These are phyloP conservation scores for Liposcelis brunnea DNA, from an alignment of 2,888 invertebrate genomes.

Conservation along the genomic window DNA sequence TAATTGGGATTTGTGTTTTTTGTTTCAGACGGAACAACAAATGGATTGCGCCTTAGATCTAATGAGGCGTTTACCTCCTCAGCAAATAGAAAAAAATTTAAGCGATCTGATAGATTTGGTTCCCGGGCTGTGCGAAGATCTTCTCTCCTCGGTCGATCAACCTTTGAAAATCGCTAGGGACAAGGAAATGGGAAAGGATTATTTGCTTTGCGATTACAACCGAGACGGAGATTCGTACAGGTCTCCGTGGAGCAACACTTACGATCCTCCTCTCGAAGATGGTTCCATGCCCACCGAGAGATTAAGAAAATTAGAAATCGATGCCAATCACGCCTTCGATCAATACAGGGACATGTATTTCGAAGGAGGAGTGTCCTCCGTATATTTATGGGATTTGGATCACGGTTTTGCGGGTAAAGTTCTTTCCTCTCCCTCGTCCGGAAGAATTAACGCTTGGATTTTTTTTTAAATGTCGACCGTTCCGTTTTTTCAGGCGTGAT, in stretches of 20 bases:
- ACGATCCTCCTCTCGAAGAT: constrained; percentile 94
- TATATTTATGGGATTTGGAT: constrained; percentile 98
- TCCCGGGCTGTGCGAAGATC: constrained; percentile 88
- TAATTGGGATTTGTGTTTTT: constrained; percentile 12
- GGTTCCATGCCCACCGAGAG: constrained; percentile 97
- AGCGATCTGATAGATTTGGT: constrained; percentile 95
- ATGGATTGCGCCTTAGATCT: constrained; percentile 98
- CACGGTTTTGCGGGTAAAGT: constrained; percentile 79
- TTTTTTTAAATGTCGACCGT: neutral
- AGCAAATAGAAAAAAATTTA: constrained; percentile 96
- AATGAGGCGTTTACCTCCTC: constrained; percentile 96
- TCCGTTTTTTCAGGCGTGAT: constrained; percentile 60
- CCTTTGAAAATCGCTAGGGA: constrained; percentile 95
- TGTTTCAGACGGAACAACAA: constrained; percentile 74
- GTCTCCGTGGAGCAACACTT: constrained; percentile 98
- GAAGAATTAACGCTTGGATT: no score
- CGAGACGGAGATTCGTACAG: constrained; percentile 97
- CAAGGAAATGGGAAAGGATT: constrained; percentile 88
- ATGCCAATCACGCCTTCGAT: constrained; percentile 97
- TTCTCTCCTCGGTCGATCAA: constrained; percentile 94
- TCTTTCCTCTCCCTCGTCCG: constrained; percentile 4
- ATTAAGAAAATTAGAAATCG: constrained; percentile 85
- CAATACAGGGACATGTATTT: constrained; percentile 99
- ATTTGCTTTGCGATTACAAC: constrained; percentile 96
- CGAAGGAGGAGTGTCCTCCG: constrained; percentile 98